Conservation (phyloP, 2,888 invertebrate genomes). For the Alsophila aescularia region DNA sequence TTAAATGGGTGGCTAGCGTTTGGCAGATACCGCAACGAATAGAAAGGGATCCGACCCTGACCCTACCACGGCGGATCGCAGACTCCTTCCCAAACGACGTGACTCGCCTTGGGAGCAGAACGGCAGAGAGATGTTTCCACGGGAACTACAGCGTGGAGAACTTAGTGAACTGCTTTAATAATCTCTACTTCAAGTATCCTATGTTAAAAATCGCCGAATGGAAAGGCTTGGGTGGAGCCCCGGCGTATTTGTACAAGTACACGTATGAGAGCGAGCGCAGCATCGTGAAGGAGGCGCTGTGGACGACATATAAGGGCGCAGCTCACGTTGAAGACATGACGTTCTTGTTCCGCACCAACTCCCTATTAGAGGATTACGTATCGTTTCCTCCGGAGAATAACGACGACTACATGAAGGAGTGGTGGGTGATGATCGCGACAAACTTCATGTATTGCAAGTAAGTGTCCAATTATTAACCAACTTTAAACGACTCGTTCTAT, state of each 20-base stretch:
- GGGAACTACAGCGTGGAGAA: constrained; percentile 30
- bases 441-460: constrained; percentile 44
- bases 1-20: constrained; percentile 25
- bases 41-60: constrained; percentile 16
- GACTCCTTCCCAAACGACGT: neutral
- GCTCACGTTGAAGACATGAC: constrained; percentile 74
- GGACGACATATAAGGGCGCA: constrained; percentile 52
- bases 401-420: constrained; percentile 40
- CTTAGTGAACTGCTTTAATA: constrained; percentile 25
- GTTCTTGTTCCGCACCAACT: constrained; percentile 55
- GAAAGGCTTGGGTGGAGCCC: constrained; percentile 41
- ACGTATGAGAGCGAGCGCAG: constrained; percentile 68
- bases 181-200: constrained; percentile 38
- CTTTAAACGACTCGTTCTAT: no score
- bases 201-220: constrained; percentile 23
- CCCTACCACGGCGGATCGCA: neutral
- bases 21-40: constrained; percentile 26
- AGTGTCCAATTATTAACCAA: neutral
- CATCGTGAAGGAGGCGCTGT: constrained; percentile 53
- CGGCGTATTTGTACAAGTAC: constrained; percentile 73
- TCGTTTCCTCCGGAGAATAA: constrained; percentile 28
- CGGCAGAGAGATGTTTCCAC: constrained; percentile 31
- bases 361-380: constrained; percentile 23
- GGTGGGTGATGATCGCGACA: constrained; percentile 36
- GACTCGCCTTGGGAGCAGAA: neutral